These are phyloP conservation scores for Australoheros facetus DNA, from an alignment of 2,797 vertebrate genomes.

Conservation along the genomic window DNA sequence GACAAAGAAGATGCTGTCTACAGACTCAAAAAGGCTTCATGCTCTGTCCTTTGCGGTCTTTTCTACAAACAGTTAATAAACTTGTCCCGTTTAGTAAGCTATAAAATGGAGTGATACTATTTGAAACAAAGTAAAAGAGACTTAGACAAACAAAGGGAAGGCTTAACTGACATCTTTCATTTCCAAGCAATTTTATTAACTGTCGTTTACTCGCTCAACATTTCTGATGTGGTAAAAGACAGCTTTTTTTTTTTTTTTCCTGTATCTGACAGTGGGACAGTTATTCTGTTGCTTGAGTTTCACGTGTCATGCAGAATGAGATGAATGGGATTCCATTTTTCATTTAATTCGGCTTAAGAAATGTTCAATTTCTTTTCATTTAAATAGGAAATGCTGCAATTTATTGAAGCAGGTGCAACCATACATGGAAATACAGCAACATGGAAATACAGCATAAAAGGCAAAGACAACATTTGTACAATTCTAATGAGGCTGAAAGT, in stretches of 20 bases:
- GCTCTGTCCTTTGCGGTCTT: not conserved
- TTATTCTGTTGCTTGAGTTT: not conserved
- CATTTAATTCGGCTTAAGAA: too few relatives aligned
- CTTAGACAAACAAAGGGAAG: not conserved
- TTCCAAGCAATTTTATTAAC: not conserved
- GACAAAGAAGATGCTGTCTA: not conserved
- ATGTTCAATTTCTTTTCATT: not conserved
- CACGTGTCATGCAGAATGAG: not conserved
- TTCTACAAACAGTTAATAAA: slow-evolving; percentile 6
- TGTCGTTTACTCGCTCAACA: not conserved
- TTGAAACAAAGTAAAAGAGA: not conserved
- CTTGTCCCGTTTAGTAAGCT: not conserved
- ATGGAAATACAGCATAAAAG: not conserved
- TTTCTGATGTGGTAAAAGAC: not conserved
- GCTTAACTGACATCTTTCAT: not conserved
- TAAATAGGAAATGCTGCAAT: not conserved
- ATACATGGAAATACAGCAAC: not conserved
- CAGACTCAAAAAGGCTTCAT: not conserved
- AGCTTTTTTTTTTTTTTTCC: not conserved
- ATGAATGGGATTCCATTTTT: not conserved
- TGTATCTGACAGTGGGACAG: not conserved
- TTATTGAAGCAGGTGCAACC: not conserved
- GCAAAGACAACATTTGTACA: not conserved
- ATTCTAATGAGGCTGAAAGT: not conserved
- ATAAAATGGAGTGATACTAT: not conserved